These are phyloP conservation scores for Polydrusus pterygomalis DNA, from an alignment of 2,888 invertebrate species.

Conservation along the genomic window DNA sequence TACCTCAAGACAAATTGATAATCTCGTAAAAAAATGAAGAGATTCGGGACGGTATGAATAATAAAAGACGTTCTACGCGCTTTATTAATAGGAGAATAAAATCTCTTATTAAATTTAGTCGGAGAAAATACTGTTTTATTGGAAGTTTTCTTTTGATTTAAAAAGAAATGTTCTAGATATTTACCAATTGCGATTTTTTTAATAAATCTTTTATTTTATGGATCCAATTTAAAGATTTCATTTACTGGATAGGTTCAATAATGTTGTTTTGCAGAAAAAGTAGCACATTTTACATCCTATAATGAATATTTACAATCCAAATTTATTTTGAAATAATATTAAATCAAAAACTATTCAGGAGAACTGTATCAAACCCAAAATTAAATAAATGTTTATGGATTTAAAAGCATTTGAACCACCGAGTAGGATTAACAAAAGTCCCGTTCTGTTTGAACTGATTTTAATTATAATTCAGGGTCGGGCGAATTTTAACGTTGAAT, in stretches of 20 bases:
- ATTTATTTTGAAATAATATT: neutral
- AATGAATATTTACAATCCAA: neutral
- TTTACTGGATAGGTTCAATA: too few species aligned
- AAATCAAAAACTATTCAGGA: slow-evolving; percentile 4
- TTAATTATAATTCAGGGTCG: slow-evolving; percentile 35
- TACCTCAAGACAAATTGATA: slow-evolving; percentile 3
- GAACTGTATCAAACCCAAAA: slow-evolving; percentile 20
- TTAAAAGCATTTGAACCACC: slow-evolving; percentile 23
- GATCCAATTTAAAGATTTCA: too few species aligned
- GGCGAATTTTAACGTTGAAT: slow-evolving; percentile 28
- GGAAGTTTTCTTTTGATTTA: too few species aligned
- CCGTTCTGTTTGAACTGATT: slow-evolving; percentile 22
- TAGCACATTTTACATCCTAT: too few species aligned
- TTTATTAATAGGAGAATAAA: neutral
- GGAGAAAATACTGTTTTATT: neutral
- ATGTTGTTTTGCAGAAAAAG: too few species aligned
- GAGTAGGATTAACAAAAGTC: slow-evolving; percentile 32
- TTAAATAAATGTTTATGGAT: slow-evolving; percentile 38
- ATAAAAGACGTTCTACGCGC: neutral
- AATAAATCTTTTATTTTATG: too few species aligned
- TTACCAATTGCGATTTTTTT: too few species aligned
- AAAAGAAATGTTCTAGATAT: too few species aligned
- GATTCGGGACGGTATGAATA: neutral
- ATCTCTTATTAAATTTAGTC: neutral
- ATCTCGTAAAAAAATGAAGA: slow-evolving; percentile 5